Evolutionary conservation across 2,888 invertebrate genomes (phyloP), one percentile per base, ranked within the genome.

Genomic region (Eristalis arbustorum): DNA sequence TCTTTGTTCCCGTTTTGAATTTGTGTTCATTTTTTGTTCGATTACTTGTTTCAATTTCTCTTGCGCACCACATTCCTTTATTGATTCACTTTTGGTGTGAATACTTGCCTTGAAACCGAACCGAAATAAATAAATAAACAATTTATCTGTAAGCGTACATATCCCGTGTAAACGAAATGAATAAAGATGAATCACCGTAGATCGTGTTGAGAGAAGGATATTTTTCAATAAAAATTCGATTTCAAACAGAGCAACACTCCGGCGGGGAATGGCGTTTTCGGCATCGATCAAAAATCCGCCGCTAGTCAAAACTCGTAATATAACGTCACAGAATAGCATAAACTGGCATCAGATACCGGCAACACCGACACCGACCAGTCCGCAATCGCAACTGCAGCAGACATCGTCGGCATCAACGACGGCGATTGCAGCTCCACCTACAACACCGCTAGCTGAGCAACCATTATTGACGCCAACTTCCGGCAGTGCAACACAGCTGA

Each of bases 281-380:
- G 95, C 95, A 89, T 94, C 95, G 0, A 95, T 95, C 81, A 96
- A 96, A 91, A 95, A 97, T 92, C 97, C 97, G 81, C 97, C 97
- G 10, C 94, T 98, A 73, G 94, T 96, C 69, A 97, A 97, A 92
- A 96, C 96, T 89, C 94, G 96, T 68, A 96, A 96, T 91, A 95
- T 96, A 64, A 95, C 94, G 90, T 94, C 95, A 84, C 93, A 93
- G 89, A 92, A 91, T 89, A 93, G 93, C 89, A 91, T 93, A 88
- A 92, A 91, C 88, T 92, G 91, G 91, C 91, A 92, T 88, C 92
- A 91, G 89, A 91, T 90, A 88, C 91, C 91, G 34, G 90, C 91
- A 40, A 91, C 91, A 79, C 90, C 92, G 74, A 90, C 91, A 62
- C 91, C 91, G 75, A 89, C 91, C 63, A 91, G 90, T 88, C 90